Evolutionary conservation across 1,140 invertebrate genomes (phyloP).

Genomic region (Sycophila sp.): DNA sequence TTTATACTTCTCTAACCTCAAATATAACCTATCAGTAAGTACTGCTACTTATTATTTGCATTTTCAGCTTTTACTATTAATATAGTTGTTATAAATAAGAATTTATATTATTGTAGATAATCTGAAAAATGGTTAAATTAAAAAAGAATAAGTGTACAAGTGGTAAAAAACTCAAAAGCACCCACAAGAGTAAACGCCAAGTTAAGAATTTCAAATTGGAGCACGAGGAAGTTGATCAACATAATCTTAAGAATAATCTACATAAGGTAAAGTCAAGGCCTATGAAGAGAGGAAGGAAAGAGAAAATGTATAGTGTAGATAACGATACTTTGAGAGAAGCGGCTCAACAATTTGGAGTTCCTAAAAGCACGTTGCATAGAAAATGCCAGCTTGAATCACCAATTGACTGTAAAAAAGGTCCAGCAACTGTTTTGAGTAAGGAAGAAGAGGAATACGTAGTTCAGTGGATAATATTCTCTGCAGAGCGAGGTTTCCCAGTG

Average conservation of each 20-base stretch:
- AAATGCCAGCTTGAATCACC: conserved; percentile 48
- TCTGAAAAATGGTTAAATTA: too few species aligned
- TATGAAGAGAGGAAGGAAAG: neutral
- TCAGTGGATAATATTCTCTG: conserved; percentile 50
- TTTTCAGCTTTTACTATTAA: too few species aligned
- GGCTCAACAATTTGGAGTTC: conserved; percentile 45
- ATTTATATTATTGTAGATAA: too few species aligned
- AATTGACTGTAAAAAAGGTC: conserved; percentile 46
- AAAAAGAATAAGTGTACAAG: neutral
- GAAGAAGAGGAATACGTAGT: conserved; percentile 51
- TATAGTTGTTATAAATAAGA: too few species aligned
- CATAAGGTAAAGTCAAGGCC: neutral
- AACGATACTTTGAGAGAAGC: conserved; percentile 10
- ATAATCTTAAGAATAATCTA: neutral
- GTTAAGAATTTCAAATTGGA: too few species aligned
- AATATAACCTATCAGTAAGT: too few species aligned
- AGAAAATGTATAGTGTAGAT: neutral
- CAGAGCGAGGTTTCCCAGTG: conserved; percentile 50
- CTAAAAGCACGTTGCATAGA: conserved; percentile 51
- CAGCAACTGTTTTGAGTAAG: conserved; percentile 41
- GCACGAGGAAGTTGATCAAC: too few species aligned
- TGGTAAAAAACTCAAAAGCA: neutral
- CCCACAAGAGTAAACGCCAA: neutral
- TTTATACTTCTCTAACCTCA: too few species aligned
- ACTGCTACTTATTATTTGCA: too few species aligned